These are phyloP conservation scores for Glossophaga mutica DNA, from an alignment of 2,797 vertebrate species.

Conservation along the genomic window DNA sequence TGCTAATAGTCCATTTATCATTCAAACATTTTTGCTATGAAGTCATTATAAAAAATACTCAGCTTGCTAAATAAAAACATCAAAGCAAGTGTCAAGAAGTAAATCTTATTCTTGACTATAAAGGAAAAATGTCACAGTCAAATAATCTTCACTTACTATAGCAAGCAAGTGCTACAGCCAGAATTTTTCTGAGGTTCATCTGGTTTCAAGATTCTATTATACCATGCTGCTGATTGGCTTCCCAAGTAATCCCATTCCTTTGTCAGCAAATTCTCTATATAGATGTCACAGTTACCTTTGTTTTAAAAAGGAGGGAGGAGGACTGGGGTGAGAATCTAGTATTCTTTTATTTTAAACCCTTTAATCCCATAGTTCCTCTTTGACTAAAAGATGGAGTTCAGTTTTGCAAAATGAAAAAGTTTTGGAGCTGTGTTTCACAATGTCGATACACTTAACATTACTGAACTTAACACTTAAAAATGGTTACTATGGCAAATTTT, in stretches of 20 bases:
- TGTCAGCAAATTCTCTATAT: neutral
- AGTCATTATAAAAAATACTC: neutral
- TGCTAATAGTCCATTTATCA: neutral
- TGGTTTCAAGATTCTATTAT: neutral
- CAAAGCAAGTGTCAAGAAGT: neutral
- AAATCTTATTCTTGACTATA: neutral
- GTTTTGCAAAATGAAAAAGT: neutral
- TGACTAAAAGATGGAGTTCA: neutral
- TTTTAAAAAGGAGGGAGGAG: neutral
- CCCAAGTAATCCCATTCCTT: neutral
- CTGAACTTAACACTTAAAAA: neutral
- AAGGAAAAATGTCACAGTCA: neutral
- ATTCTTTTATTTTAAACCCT: neutral
- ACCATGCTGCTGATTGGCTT: neutral
- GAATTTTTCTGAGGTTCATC: neutral
- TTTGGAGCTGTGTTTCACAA: neutral
- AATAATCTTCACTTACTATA: neutral
- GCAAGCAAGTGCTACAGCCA: neutral
- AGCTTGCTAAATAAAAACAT: neutral
- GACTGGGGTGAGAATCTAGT: neutral
- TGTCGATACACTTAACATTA: neutral
- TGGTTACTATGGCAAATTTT: neutral
- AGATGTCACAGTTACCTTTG: neutral
- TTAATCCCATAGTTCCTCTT: neutral
- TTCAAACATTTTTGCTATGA: conserved; percentile 12